Percentiles rank a stretch among this genome's conserved stretches.
These are phyloP conservation scores for Drosophila kambysellisi DNA, from an alignment of 2,888 invertebrate species.

Conservation along the genomic window DNA sequence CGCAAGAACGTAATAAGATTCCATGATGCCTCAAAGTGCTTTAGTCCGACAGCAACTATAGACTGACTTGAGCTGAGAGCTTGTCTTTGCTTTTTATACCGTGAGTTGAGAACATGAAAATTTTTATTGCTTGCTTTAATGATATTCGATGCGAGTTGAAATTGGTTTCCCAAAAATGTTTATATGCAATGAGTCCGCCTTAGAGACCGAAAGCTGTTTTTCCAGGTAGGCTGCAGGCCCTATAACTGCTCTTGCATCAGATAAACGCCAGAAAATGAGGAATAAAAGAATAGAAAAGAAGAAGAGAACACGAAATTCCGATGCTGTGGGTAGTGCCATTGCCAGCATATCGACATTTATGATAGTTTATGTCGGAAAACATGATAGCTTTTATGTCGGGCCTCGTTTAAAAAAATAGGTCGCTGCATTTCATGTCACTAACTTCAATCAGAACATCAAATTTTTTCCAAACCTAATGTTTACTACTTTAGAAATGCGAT, in stretches of 20 bases:
- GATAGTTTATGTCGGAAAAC: slow-evolving; percentile 45
- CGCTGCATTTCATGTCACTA: slow-evolving; percentile 27
- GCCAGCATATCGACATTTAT: slow-evolving; percentile 37
- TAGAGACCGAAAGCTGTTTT: slow-evolving; percentile 21
- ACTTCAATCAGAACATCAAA: slow-evolving; percentile 58
- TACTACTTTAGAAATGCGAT: slow-evolving; percentile 31
- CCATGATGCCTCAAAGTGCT: slow-evolving; percentile 51
- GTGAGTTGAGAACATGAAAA: background rate
- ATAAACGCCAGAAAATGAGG: slow-evolving; percentile 36
- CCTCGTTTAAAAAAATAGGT: slow-evolving; percentile 18
- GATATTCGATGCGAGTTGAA: slow-evolving; percentile 21
- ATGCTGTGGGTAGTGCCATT: slow-evolving; percentile 27
- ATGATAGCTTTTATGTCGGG: slow-evolving; percentile 1
- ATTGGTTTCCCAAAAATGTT: slow-evolving; percentile 1
- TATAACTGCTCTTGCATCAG: slow-evolving; percentile 58
- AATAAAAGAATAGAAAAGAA: background rate
- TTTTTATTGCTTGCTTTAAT: slow-evolving; percentile 18
- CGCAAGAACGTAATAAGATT: slow-evolving; percentile 21
- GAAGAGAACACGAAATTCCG: background rate
- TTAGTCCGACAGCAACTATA: slow-evolving; percentile 62
- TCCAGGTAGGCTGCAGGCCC: slow-evolving; percentile 32
- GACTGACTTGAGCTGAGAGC: slow-evolving; percentile 46
- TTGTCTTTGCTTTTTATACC: slow-evolving; percentile 51
- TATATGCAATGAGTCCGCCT: slow-evolving; percentile 23
- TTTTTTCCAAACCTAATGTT: slow-evolving; percentile 32